phyloP scores from a whole-genome alignment of 53 echinoderm and acorn worm species.

The Paracentrotus lividus region DNA sequence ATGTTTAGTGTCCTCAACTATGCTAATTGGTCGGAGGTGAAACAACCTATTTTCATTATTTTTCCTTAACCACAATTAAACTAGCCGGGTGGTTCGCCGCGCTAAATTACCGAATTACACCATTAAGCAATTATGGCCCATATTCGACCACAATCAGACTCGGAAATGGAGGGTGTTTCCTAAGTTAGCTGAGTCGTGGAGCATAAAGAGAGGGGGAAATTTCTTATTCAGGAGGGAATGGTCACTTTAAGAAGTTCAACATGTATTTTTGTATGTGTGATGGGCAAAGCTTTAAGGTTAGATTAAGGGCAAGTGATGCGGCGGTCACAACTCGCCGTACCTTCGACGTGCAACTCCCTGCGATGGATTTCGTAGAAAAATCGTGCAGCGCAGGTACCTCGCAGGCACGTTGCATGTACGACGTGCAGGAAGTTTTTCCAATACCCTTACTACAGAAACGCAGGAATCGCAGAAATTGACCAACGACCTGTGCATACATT shows the following conservation, averaged over 20 bases:
- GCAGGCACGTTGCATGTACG: no score
- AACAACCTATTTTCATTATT: conserved; percentile 35
- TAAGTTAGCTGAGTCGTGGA: background rate
- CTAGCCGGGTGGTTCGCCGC: conserved; percentile 21
- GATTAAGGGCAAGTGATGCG: no score
- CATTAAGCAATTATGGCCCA: conserved; percentile 35
- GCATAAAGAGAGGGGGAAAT: background rate
- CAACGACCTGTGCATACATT: no score
- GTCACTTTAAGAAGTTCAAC: background rate
- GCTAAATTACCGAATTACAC: conserved; percentile 25
- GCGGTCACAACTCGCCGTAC: no score
- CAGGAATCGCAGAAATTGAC: no score
- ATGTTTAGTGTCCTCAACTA: conserved; percentile 24
- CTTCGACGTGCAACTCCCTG: no score
- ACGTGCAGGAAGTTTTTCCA: no score
- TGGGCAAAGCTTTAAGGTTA: no score
- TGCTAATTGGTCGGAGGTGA: conserved; percentile 37
- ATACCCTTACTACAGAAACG: no score
- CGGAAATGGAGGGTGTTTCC: conserved; percentile 49
- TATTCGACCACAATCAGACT: conserved; percentile 22
- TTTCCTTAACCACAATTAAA: conserved; percentile 45
- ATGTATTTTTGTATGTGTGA: background rate
- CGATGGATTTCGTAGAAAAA: no score
- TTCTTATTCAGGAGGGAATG: background rate
- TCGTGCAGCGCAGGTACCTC: no score